Conservation (phyloP, 2,113 vertebrate species). For the Eptesicus fuscus region DNA sequence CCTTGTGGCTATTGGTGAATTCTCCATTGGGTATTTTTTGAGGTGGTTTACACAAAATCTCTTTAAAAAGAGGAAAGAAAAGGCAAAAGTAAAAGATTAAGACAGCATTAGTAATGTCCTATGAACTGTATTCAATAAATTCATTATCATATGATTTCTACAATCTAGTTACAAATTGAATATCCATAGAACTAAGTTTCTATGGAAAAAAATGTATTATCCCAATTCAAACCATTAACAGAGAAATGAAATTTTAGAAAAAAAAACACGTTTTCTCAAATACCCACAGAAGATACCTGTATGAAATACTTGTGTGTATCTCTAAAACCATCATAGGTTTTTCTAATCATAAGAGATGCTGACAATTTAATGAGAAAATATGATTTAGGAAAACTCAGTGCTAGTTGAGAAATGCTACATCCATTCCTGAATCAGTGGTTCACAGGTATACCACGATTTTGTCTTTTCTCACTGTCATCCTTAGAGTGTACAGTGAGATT, state of each 20-base stretch:
- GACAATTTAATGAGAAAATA: not conserved
- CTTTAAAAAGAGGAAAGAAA: not conserved
- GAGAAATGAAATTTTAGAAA: not conserved
- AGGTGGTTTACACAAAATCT: too few relatives aligned
- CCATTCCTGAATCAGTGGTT: not conserved
- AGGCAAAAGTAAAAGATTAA: not conserved
- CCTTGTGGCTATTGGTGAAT: accelerated
- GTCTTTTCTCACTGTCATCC: not conserved
- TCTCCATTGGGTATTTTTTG: not conserved
- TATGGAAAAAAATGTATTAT: not conserved
- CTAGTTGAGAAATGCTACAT: not conserved
- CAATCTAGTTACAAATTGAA: not conserved
- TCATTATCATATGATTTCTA: not conserved
- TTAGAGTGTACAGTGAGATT: not conserved
- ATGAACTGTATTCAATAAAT: not conserved
- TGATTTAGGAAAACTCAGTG: not conserved
- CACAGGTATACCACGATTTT: not conserved
- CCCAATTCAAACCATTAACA: not conserved
- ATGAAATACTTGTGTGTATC: not conserved
- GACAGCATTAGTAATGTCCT: not conserved
- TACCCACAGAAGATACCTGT: not conserved
- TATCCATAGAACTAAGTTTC: not conserved
- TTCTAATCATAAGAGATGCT: not conserved
- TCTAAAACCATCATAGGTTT: not conserved
- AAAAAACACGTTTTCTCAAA: not conserved